Conservation (phyloP, 2,797 vertebrate species). For the Pogoniulus pusillus region DNA sequence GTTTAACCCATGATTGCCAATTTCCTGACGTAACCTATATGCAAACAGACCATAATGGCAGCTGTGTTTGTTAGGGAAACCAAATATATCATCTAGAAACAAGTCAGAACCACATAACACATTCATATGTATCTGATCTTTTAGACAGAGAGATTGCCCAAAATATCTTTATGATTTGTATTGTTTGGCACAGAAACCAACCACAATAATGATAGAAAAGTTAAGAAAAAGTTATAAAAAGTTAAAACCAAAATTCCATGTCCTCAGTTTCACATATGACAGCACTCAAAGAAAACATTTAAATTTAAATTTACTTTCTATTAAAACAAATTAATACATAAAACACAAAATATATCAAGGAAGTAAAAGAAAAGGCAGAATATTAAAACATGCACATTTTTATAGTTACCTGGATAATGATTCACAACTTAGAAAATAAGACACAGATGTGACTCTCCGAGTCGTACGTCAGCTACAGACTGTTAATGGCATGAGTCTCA, state of each 20-base stretch:
- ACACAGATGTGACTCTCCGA: background rate
- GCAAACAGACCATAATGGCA: background rate
- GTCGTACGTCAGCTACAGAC: background rate
- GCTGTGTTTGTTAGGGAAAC: background rate
- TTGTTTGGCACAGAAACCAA: background rate
- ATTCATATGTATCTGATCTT: background rate
- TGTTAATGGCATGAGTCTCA: background rate
- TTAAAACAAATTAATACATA: background rate
- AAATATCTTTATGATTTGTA: background rate
- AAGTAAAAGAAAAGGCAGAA: background rate
- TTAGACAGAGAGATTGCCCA: background rate
- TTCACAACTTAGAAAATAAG: background rate
- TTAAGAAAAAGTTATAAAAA: background rate
- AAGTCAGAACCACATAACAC: background rate
- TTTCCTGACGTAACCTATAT: background rate
- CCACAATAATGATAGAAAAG: rapidly evolving
- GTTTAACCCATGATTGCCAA: background rate
- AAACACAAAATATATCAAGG: background rate
- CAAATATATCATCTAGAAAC: background rate
- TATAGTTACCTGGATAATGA: background rate
- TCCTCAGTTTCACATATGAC: background rate
- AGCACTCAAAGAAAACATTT: background rate
- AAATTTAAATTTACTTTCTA: background rate
- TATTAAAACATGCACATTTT: background rate
- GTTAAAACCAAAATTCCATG: background rate